Conservation (phyloP, 1,140 invertebrate genomes). For the Polyergus mexicanus region DNA sequence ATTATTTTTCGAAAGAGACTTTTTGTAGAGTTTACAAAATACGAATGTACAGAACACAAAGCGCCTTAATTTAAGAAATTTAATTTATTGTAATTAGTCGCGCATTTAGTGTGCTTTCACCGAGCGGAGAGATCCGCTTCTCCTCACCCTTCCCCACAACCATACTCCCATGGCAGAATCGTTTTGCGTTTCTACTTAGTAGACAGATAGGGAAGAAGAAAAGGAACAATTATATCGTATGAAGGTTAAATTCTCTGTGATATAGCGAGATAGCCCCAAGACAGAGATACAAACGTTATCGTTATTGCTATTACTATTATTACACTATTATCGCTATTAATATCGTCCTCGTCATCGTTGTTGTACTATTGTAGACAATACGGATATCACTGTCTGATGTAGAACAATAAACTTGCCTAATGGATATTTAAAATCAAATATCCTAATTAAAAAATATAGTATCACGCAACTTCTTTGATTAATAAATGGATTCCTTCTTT, state of each 20-base stretch:
- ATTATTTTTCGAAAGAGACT: constrained; percentile 80
- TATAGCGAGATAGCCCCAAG: constrained; percentile 80
- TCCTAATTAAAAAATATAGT: not conserved
- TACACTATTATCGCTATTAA: constrained; percentile 67
- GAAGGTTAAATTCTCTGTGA: constrained; percentile 81
- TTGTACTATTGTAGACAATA: constrained; percentile 77
- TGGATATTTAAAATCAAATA: constrained; percentile 64
- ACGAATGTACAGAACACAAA: constrained; percentile 74
- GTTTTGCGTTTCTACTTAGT: constrained; percentile 55
- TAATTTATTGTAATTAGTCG: constrained; percentile 83
- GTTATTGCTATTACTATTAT: constrained; percentile 73
- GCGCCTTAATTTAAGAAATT: constrained; percentile 79
- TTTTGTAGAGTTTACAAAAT: constrained; percentile 77
- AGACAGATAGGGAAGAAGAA: constrained; percentile 43
- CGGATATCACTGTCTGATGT: constrained; percentile 69
- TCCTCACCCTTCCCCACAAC: not conserved
- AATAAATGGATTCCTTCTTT: not conserved
- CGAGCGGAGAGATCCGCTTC: constrained; percentile 41
- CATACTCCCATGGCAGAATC: not conserved
- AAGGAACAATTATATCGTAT: constrained; percentile 45
- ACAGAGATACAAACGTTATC: constrained; percentile 80
- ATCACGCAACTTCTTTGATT: not conserved
- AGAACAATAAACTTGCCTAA: constrained; percentile 79
- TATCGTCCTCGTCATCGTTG: constrained; percentile 74
- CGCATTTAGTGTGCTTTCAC: constrained; percentile 75